A percentile compares a stretch with the other conserved stretches of the same genome.
Conservation (phyloP, 2,888 invertebrate genomes). For the Spisula subtruncata region DNA sequence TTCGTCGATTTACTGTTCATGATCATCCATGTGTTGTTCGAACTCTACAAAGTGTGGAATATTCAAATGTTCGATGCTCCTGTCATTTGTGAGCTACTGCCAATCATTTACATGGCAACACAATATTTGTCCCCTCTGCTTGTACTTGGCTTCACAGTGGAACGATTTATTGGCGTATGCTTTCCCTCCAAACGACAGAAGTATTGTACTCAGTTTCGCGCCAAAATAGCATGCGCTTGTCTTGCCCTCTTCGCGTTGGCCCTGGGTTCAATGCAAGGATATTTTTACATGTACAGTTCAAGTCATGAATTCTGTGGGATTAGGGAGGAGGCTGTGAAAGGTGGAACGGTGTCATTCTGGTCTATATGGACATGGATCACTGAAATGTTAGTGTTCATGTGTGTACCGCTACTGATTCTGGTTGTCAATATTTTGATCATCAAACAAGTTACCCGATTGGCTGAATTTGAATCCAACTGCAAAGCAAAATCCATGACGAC, state of each 20-base stretch:
- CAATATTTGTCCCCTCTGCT: conserved; percentile 87
- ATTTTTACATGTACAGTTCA: conserved; percentile 82
- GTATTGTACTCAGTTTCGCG: conserved; percentile 83
- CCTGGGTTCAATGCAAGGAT: conserved; percentile 84
- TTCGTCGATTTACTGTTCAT: conserved; percentile 86
- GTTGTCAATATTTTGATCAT: conserved; percentile 86
- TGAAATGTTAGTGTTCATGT: conserved; percentile 85
- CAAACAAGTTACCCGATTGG: conserved; percentile 79
- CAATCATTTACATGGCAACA: conserved; percentile 83
- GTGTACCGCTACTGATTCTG: conserved; percentile 85
- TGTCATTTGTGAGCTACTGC: conserved; percentile 84
- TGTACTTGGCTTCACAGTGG: conserved; percentile 87
- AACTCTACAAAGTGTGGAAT: conserved; percentile 84
- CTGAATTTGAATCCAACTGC: conserved; percentile 74
- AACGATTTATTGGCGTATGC: conserved; percentile 86
- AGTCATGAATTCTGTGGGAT: conserved; percentile 72
- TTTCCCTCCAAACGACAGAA: conserved; percentile 85
- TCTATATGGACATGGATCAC: conserved; percentile 85
- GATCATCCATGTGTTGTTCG: conserved; percentile 83
- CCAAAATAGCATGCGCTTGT: conserved; percentile 81
- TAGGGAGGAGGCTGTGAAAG: conserved; percentile 67
- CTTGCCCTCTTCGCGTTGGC: conserved; percentile 78
- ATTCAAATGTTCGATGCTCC: conserved; percentile 79
- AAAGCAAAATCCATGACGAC: conserved; percentile 78
- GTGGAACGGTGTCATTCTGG: conserved; percentile 79